These are phyloP conservation scores for Drosophila melanica DNA, from an alignment of 1,140 invertebrate genomes.

Conservation along the genomic window DNA sequence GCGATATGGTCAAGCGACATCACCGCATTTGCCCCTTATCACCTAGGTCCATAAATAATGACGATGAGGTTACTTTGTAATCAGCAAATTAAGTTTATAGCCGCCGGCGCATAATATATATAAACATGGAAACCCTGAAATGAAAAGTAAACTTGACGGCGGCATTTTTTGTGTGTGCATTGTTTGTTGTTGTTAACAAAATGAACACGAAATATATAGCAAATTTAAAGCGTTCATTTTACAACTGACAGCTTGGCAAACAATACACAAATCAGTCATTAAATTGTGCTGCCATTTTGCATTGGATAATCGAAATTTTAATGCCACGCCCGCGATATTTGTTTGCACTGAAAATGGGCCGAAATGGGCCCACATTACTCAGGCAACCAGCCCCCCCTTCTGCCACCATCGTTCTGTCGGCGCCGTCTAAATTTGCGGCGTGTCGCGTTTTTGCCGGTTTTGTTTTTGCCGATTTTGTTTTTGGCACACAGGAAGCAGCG, in stretches of 20 bases:
- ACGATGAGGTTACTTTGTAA: conserved; percentile 73
- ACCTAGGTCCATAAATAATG: conserved; percentile 70
- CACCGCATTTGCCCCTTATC: conserved; percentile 51
- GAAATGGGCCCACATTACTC: conserved; percentile 53
- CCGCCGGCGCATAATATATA: conserved; percentile 47
- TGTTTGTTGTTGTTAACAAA: conserved; percentile 11
- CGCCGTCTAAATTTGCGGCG: conserved; percentile 63
- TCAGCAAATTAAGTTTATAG: conserved; percentile 77
- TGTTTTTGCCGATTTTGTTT: conserved; percentile 53
- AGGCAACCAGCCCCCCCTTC: conserved; percentile 5
- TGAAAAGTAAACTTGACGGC: conserved; percentile 53
- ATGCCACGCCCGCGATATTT: conserved; percentile 37
- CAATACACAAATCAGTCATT: conserved; percentile 69
- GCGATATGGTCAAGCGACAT: conserved; percentile 8
- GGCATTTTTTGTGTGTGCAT: conserved; percentile 20
- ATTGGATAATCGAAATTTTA: conserved; percentile 69
- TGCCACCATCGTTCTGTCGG: conserved; percentile 16
- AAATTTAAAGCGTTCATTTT: conserved; percentile 47
- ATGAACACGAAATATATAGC: conserved; percentile 27
- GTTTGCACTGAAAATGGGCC: conserved; percentile 40
- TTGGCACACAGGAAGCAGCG: conserved; percentile 30
- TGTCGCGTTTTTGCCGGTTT: conserved; percentile 53
- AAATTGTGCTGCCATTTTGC: conserved; percentile 56
- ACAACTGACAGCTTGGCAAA: conserved; percentile 35
- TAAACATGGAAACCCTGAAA: conserved; percentile 36